Conservation (phyloP, 2,797 vertebrate genomes). For the Brachyalestes nurse region DNA sequence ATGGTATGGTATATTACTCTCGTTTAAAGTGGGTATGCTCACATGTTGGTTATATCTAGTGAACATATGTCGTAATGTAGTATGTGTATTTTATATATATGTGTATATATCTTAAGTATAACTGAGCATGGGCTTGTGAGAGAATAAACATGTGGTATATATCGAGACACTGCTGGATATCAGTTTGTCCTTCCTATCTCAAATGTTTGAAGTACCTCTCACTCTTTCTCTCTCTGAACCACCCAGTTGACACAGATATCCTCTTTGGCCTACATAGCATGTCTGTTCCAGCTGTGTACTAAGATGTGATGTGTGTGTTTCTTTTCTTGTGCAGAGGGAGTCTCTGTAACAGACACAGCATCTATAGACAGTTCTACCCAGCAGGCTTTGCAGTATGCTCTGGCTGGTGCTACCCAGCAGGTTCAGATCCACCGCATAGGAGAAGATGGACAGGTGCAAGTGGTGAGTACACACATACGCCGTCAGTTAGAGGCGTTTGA, state of each 20-base stretch:
- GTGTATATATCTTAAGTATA: background rate
- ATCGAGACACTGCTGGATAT: background rate
- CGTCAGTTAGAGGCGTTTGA: slow-evolving; percentile 5
- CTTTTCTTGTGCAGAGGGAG: slow-evolving; percentile 79
- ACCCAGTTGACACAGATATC: slow-evolving; percentile 31
- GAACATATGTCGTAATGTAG: background rate
- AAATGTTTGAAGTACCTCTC: slow-evolving; percentile 7
- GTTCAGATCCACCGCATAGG: slow-evolving; percentile 98
- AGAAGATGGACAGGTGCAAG: slow-evolving; percentile 97
- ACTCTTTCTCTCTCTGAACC: slow-evolving; percentile 6
- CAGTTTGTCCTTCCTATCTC: background rate
- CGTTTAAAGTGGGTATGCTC: slow-evolving; percentile 41
- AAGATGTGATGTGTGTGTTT: slow-evolving; percentile 30
- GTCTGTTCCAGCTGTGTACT: slow-evolving; percentile 36
- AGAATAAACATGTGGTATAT: background rate
- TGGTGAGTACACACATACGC: slow-evolving; percentile 83
- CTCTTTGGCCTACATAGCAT: slow-evolving; percentile 28
- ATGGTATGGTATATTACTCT: slow-evolving; percentile 47
- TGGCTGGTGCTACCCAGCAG: slow-evolving; percentile 90
- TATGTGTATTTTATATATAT: slow-evolving; percentile 9
- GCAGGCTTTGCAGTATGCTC: slow-evolving; percentile 93
- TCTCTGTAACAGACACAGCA: slow-evolving; percentile 80
- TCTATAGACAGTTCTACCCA: slow-evolving; percentile 85
- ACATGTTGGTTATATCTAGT: background rate
- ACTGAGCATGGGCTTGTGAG: slow-evolving; percentile 20